Base-by-base conservation (phyloP, 2,888 invertebrate genomes). In the Galerucella pusilla region DNA sequence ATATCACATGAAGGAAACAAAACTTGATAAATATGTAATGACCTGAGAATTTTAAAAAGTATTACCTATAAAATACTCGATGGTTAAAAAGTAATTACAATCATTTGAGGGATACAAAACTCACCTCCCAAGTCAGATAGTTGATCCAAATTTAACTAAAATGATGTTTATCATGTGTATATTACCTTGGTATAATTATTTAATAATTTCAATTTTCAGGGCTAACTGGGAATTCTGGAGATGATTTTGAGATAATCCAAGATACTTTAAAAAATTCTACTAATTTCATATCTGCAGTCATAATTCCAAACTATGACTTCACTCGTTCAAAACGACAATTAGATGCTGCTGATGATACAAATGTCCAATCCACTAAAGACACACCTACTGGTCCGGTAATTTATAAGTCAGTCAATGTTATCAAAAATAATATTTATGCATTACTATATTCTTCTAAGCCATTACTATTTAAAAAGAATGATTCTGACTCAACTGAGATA, bases 371-470 rank as follows among this genome's bases (percentile, higher is more conserved):
- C 54, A 71, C 77, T 6, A 69, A 76, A 68, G n/a, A 72, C 20
- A 65, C 52, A 25, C 59, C 68, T 10, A 75, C 72, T 71, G 84
- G 78, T n/a, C 81, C 85, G 11, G 84, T 86, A 5, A 79, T 86
- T 7, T 87, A 86, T 74, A 83, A 76, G 76, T 78, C 83, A 74
- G 73, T 80, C 70, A 80, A 79, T 35, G 78, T 66, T 63, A 77
- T 63, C 68, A 82, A 81, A 67, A 78, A 81, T 60, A 76, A 82
- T 45, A 70, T 78, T 57, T 84, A 81, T 77, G 83, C 81, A 28
- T 74, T 84, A 45, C 68, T 88, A 28, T 87, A 86, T 79, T 86
- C 87, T 3, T 85, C 86, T 0, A 81, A 83, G 76, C 82, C 85
- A 0, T 82, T 85, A 2, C 68, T 83, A 9, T 80, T 87, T 61